Conservation (phyloP, 2,888 invertebrate species). For the Mythimna ferrago region DNA sequence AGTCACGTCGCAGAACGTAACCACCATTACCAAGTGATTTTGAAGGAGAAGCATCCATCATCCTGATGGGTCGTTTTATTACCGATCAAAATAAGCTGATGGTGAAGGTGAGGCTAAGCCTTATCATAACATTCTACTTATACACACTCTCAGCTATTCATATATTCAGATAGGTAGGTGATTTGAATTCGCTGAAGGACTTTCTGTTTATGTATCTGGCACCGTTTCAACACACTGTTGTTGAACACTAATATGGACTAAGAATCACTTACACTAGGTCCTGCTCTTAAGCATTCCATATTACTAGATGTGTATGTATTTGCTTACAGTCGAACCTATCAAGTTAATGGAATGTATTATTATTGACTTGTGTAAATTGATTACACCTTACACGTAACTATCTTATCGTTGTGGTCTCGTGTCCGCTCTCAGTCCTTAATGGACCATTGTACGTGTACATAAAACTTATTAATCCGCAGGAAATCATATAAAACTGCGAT, state of each 20-base stretch:
- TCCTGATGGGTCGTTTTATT: background rate
- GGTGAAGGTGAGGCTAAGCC: background rate
- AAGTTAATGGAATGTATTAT: no score
- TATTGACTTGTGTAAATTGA: no score
- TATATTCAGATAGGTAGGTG: conserved; percentile 14
- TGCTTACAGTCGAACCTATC: background rate
- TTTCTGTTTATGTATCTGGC: conserved; percentile 23
- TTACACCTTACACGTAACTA: no score
- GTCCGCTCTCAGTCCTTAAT: no score
- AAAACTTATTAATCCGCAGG: background rate
- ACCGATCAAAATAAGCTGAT: background rate
- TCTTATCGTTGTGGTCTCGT: background rate
- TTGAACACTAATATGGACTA: background rate
- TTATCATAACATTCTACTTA: conserved; percentile 6
- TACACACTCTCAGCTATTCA: conserved; percentile 10
- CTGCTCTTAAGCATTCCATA: background rate
- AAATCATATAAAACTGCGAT: conserved; percentile 2
- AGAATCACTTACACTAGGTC: background rate
- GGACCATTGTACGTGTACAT: background rate
- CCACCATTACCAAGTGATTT: background rate
- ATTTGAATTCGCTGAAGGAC: conserved; percentile 43
- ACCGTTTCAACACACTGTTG: conserved; percentile 7
- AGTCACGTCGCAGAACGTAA: background rate
- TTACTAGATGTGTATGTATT: background rate
- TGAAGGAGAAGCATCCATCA: background rate